Evolutionary conservation across 2,113 vertebrate species (phyloP), one percentile per base, ranked within the genome.

Genomic region (Caranx melampygus): DNA sequence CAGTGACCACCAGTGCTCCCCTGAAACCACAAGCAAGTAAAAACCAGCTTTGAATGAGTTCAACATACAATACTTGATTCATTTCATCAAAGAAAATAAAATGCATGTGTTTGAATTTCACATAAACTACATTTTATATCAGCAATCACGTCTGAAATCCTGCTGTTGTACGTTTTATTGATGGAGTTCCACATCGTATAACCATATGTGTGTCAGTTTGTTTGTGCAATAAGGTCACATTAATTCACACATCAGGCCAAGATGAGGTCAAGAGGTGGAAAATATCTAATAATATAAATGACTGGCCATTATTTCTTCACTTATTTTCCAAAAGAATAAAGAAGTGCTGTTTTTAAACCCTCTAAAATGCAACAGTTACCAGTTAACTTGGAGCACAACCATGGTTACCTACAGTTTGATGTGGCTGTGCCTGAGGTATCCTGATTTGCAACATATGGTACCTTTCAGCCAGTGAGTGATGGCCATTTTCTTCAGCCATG

Each of bases 1-100:
- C 96, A n/a, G 86, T 75, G 62, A 96, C 1, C 47, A 96, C 96
- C 18, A 95, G 1, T 0, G 97, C 94, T 67, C 96, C 94, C 89
- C 98, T 99, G 85, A 88, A 89, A 92, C 40, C 88, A 81, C 3
- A 37, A 13, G 20, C 21, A 62, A 35, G 51, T 33, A 1, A 60
- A 57, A 82, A 47, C 11, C 14, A 16, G 0, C 26, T 75, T 7
- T 67, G 70, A 63, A 34, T 49, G 31, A 34, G 18, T 52, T 60
- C 1, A 70, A 70, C 2, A 51, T 2, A 47, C 11, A 58, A 8
- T 57, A 3, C 20, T 40, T 12, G 11, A 11, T 33, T 16, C 7
- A 13, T 6, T 16, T 47, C 14, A 47, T 47, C 14, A 13, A 47
- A 47, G 45, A 47, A 15, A 47, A 47, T 5, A 5, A 16, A 47